phyloP scores from a whole-genome alignment of 2,797 vertebrate genomes.

The Anomalospiza imberbis region DNA sequence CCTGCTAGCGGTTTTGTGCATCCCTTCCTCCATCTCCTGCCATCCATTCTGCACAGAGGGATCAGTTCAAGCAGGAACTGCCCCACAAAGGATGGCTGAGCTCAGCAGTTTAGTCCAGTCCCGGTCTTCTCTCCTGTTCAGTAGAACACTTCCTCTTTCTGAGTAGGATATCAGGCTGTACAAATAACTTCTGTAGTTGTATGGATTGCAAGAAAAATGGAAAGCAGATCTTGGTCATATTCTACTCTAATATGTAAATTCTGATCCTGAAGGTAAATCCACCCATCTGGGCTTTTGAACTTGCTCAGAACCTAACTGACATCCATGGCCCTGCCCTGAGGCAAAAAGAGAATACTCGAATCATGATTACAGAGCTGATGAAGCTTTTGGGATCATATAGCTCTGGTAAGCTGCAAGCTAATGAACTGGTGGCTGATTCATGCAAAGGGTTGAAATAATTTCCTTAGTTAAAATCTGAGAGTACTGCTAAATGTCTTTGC shows the following conservation, averaged over 20 bases:
- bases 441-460: neutral
- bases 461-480: neutral
- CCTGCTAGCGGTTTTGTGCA: neutral
- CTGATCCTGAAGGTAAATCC: neutral
- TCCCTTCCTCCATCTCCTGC: neutral
- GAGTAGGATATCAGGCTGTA: neutral
- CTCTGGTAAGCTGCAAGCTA: neutral
- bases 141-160: neutral
- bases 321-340: neutral
- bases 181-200: neutral
- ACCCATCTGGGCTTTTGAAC: neutral
- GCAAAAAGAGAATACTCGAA: neutral
- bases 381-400: neutral
- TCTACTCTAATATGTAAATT: neutral
- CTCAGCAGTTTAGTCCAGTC: neutral
- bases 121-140: neutral
- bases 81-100: neutral
- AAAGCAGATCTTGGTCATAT: neutral
- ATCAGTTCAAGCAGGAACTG: neutral
- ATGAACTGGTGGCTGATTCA: neutral
- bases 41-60: neutral
- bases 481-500: neutral
- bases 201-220: neutral
- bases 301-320: neutral
- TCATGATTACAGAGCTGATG: neutral